Base-by-base conservation (phyloP, 2,888 invertebrate species). In the Maniola hyperantus region DNA sequence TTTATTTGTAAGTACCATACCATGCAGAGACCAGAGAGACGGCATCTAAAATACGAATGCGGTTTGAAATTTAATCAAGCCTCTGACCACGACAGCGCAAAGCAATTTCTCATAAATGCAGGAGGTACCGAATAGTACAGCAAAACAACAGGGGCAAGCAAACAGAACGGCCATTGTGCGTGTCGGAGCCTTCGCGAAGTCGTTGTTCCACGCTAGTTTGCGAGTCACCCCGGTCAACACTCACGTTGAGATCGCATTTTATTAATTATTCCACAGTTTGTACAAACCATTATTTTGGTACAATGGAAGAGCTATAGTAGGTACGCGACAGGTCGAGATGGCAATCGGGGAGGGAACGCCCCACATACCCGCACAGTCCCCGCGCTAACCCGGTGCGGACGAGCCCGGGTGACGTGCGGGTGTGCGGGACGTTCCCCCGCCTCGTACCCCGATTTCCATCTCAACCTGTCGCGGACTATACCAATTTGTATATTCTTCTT, bases 121-220 rank as follows among this genome's bases (percentile, higher is more conserved):
- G 77, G 77, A 78, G 78, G 79, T 77, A n/a, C n/a, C n/a, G n/a
- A 65, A 64, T 71, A 61, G 71, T 66, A 73, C 66, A 69, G 70
- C 69, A 70, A 65, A 73, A 73, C 70, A 74, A 79, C 76, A 66
- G 70, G 72, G 66, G 69, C 73, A 83, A 83, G 70, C 74, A 87
- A 87, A 87, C 85, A 86, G 71, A 77, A 77, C 73, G 77, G 80
- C 83, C 76, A 87, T 88, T 88, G 88, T 89, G 86, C 88, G 85
- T 85, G 85, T 78, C 78, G 78, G 76, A 77, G 77, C 79, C 78
- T 83, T 79, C 77, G 76, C 79, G 76, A 74, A 76, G 79, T 78
- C 82, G 77, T 79, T 83, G 84, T 85, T 85, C 81, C 82, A 82
- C 78, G 74, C 72, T 75, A 83, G 84, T 83, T 83, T 79, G 83